Percentiles rank a stretch among this genome's conserved stretches.
Conservation (phyloP, 1,140 invertebrate genomes). For the Sitodiplosis mosellana region DNA sequence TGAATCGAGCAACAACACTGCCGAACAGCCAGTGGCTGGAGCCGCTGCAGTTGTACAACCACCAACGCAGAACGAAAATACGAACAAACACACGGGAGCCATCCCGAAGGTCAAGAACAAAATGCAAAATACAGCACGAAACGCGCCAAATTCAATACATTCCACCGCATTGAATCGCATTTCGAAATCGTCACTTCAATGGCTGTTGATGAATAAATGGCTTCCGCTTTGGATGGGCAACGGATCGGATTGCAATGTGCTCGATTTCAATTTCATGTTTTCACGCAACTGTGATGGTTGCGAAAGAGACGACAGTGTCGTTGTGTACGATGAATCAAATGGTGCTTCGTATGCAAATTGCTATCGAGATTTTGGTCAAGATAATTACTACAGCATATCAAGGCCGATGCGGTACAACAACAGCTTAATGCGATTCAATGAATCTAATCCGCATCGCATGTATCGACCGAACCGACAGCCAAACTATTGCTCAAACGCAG, state of each 20-base stretch:
- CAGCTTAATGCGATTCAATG: background rate
- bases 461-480: background rate
- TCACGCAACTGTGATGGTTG: conserved; percentile 22
- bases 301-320: conserved; percentile 5
- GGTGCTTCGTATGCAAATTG: too few relatives aligned
- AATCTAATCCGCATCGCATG: background rate
- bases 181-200: conserved; percentile 34
- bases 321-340: too few relatives aligned
- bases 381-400: too few relatives aligned
- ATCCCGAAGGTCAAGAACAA: conserved; percentile 3
- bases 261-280: conserved; percentile 32
- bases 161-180: conserved; percentile 25
- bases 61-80: background rate
- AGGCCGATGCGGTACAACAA: too few relatives aligned
- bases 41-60: background rate
- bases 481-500: background rate
- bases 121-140: background rate
- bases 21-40: background rate
- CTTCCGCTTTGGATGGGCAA: conserved; percentile 35
- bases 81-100: background rate
- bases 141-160: conserved; percentile 5
- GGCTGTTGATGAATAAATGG: conserved; percentile 36
- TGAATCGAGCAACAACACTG: conserved; percentile 7
- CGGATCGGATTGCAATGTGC: conserved; percentile 34
- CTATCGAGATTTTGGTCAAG: too few relatives aligned